Evolutionary conservation across 1,140 invertebrate genomes (phyloP), one percentile per base, ranked within the genome.

Genomic region (Lordiphosa clarofinis): DNA sequence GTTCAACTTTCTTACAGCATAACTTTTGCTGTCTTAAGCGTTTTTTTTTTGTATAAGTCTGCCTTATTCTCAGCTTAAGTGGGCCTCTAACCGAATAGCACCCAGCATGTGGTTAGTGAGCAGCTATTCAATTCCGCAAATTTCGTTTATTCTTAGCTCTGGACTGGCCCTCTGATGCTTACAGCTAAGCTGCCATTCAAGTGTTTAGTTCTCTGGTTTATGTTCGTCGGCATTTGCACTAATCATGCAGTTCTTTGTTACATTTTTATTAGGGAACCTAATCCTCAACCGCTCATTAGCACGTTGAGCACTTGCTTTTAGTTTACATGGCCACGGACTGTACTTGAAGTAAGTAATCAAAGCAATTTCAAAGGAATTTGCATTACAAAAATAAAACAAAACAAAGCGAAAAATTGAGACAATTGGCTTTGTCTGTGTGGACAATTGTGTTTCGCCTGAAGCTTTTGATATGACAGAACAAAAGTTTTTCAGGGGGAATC

Each of bases 201-300:
- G 44, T 46, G 42, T 37, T 50, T 58, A 24, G 44, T 56, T 43
- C 28, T 46, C 38, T 50, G 37, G 60, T 76, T 73, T 76, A 72
- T 68, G 68, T 65, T 31, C 50, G 43, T 46, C 39, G 47, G 62
- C 73, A 78, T 76, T 66, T 78, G 73, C 66, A 82, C 76, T 81
- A 81, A 81, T 81, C 75, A 81, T 76, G 72, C 53, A 58, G 63
- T 63, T 31, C 72, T 70, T 76, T 72, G 71, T 58, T 64, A 56
- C 55, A 56, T 39, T 72, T 73, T 81, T 72, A 68, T 76, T 82
- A 42, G 44, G 54, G 55, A 35, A 33, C 39, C 9, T 28, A 15
- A n/a, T 38, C 42, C 56, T 12, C 48, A 76, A 70, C 50, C 57
- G 56, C 56, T 58, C 70, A 73, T 81, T 81, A 74, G 74, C 74